Evolutionary conservation across 2,888 invertebrate genomes (phyloP), one percentile per base, ranked within the genome.

Genomic region (Salpingus planirostris): DNA sequence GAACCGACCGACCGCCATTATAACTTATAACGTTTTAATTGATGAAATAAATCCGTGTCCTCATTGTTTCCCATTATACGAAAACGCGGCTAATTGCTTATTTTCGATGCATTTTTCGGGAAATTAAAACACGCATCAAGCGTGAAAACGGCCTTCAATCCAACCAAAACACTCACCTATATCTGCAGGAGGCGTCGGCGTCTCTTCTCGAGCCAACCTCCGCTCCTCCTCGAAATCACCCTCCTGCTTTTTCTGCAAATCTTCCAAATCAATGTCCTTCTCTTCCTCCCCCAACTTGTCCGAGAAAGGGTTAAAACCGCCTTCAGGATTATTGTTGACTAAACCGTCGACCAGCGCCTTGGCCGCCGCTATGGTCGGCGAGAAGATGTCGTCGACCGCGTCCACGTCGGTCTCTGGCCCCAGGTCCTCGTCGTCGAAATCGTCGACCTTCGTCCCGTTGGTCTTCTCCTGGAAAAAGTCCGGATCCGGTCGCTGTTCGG

Each of bases 381-480:
- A 27, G 2, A 54, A 42, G 2, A 65, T 66, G 38, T 75, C 76
- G 43, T 74, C 70, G 32, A 75, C 70, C 13, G 74, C 71, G 59
- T 83, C 84, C 6, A 83, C 81, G 42, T 82, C 78, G 1, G 81
- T 82, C 66, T 84, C 84, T 1, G 82, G 82, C 2, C 83, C 84
- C 43, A 81, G 70, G 60, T 83, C 80, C 39, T 76, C 76, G 48
- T 76, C 66, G 30, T 62, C 62, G 13, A 50, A 42, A 8, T 49
- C 49, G 10, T 6, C 10, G 23, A 23, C 4, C 22, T 47, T 30
- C 25, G 52, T 44, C 36, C 52, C 55, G 25, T 34, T 47, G 15
- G 5, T 18, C 18, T 6, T 18, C 5, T 18, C 5, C 5, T 35
- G 37, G 32, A 43, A 50, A 25, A 49, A 44, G 15, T 49, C 49